Conservation (phyloP, 2,113 vertebrate genomes). For the Apteryx owenii region DNA sequence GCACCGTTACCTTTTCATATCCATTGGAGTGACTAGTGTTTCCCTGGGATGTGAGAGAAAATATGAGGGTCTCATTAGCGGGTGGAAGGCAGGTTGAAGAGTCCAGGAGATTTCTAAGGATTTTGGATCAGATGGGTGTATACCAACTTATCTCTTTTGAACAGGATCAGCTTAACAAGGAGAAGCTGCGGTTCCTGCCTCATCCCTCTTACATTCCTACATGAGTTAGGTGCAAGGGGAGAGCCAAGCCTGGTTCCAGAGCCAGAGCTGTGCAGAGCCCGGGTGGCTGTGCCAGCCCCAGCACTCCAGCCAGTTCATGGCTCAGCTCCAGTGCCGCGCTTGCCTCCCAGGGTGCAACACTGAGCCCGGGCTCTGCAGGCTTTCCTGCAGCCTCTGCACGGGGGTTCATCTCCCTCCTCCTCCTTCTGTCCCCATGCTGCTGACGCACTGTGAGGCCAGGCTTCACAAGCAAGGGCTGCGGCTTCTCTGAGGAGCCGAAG, state of each 20-base stretch:
- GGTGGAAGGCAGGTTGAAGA: not conserved
- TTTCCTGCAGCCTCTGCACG: not conserved
- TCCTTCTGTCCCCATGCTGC: not conserved
- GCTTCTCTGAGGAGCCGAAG: not conserved
- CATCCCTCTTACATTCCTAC: not conserved
- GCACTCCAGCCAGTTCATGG: not conserved
- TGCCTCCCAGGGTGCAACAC: no score
- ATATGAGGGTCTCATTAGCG: not conserved
- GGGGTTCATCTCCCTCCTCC: not conserved
- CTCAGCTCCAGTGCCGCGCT: fast-evolving
- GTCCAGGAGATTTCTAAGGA: not conserved
- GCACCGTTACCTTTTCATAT: fast-evolving
- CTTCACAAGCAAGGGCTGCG: not conserved
- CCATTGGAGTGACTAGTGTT: not conserved
- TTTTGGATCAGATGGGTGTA: not conserved
- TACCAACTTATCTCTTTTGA: not conserved
- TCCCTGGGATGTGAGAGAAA: not conserved
- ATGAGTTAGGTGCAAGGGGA: not conserved
- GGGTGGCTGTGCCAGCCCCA: no score
- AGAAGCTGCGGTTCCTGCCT: not conserved
- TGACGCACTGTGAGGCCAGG: fast-evolving
- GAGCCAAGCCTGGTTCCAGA: not conserved
- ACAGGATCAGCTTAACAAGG: not conserved
- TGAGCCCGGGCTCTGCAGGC: not conserved
- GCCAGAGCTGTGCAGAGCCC: no score